Conservation (phyloP, 2,797 vertebrate species). For the Oreochromis mossambicus region DNA sequence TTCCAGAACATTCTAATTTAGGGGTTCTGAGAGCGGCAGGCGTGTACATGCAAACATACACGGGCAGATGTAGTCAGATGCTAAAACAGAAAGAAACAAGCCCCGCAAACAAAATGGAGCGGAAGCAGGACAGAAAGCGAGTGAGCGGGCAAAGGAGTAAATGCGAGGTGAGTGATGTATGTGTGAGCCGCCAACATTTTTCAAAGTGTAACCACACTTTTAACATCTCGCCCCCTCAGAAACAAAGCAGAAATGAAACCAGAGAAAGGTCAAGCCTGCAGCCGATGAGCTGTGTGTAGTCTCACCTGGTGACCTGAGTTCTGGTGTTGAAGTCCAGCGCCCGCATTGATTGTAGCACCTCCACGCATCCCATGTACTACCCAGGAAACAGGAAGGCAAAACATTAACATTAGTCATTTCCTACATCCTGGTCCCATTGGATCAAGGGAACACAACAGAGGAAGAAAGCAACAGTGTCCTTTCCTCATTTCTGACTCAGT, state of each 20-base stretch:
- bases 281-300: background rate
- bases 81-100: background rate
- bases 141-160: background rate
- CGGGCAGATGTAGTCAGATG: background rate
- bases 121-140: conserved; percentile 1
- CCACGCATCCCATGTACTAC: conserved; percentile 98
- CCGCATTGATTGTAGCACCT: conserved; percentile 97
- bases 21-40: conserved; percentile 12
- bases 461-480: background rate
- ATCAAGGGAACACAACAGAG: background rate
- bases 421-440: conserved; percentile 6
- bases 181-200: background rate
- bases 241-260: background rate
- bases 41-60: background rate
- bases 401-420: conserved; percentile 46
- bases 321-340: conserved; percentile 96
- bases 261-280: background rate
- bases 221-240: background rate
- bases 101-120: background rate
- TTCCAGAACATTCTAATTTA: conserved; percentile 69
- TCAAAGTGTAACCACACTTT: conserved; percentile 1
- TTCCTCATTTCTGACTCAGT: background rate
- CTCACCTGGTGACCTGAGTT: conserved; percentile 97
- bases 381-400: conserved; percentile 60
- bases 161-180: background rate